Evolutionary conservation across 2,888 invertebrate species (phyloP).

Genomic region (Chironomus tentans): DNA sequence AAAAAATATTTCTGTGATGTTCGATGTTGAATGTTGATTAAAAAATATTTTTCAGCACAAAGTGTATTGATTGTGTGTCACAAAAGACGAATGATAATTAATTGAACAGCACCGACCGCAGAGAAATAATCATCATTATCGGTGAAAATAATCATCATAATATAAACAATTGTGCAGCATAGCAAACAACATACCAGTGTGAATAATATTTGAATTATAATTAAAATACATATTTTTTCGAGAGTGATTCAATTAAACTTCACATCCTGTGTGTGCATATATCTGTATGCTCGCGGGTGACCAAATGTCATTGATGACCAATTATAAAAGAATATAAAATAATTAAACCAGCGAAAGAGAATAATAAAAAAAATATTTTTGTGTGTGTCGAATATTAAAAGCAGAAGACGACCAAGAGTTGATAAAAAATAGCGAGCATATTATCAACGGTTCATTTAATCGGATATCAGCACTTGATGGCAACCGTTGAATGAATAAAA

Average conservation of each 20-base stretch:
- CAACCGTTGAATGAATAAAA: background rate
- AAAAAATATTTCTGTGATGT: background rate
- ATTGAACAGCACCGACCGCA: background rate
- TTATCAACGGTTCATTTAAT: constrained; percentile 24
- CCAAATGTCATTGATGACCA: background rate
- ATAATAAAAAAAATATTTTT: background rate
- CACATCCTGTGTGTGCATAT: too few relatives aligned
- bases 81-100: background rate
- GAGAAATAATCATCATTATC: background rate
- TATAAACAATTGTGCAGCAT: background rate
- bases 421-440: background rate
- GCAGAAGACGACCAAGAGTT: background rate
- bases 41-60: background rate
- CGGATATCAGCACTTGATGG: background rate
- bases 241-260: background rate
- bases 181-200: background rate
- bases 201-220: background rate
- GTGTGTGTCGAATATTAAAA: background rate
- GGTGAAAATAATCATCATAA: too few relatives aligned
- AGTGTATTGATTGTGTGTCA: background rate
- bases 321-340: background rate
- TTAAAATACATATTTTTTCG: too few relatives aligned
- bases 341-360: background rate
- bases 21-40: background rate
- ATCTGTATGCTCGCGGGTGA: background rate